phyloP scores from a whole-genome alignment of 2,888 invertebrate species.

The Colostygia pectinataria region DNA sequence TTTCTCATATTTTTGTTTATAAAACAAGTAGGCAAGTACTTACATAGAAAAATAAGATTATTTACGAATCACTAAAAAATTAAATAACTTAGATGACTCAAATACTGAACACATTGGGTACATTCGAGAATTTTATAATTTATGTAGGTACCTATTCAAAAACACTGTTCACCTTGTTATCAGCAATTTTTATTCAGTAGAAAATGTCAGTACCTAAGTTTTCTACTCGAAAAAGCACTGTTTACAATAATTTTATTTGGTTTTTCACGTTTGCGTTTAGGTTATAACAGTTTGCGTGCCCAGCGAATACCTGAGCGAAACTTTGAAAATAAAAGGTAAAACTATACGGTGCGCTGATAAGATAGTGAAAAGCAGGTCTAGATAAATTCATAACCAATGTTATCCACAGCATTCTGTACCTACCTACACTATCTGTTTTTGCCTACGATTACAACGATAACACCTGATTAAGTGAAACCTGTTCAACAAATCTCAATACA shows the following conservation, averaged over 20 bases:
- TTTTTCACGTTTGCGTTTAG: background rate
- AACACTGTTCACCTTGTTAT: slow-evolving; percentile 22
- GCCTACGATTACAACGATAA: slow-evolving; percentile 70
- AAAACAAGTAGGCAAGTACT: too few species aligned
- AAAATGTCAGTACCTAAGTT: slow-evolving; percentile 13
- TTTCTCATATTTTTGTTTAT: too few species aligned
- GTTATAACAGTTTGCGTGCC: slow-evolving; percentile 42
- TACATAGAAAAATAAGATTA: too few species aligned
- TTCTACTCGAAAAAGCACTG: slow-evolving; percentile 7
- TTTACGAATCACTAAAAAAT: too few species aligned
- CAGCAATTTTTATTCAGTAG: slow-evolving; percentile 4
- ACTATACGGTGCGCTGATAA: slow-evolving; percentile 59
- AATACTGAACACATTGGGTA: too few species aligned
- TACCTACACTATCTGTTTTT: slow-evolving; percentile 58
- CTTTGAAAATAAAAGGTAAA: slow-evolving; percentile 73
- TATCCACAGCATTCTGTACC: slow-evolving; percentile 47
- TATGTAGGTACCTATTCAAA: slow-evolving; percentile 3
- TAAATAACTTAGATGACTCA: too few species aligned
- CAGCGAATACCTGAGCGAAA: slow-evolving; percentile 49
- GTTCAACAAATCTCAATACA: slow-evolving; percentile 20
- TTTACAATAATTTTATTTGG: background rate
- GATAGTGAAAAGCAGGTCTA: slow-evolving; percentile 81
- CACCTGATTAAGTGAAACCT: slow-evolving; percentile 56
- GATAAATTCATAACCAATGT: slow-evolving; percentile 76
- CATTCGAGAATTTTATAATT: slow-evolving; percentile 38